A percentile compares a stretch with the other conserved stretches of the same genome.
phyloP scores from a whole-genome alignment of 1,140 invertebrate genomes.

The Drosophila carrolli region DNA sequence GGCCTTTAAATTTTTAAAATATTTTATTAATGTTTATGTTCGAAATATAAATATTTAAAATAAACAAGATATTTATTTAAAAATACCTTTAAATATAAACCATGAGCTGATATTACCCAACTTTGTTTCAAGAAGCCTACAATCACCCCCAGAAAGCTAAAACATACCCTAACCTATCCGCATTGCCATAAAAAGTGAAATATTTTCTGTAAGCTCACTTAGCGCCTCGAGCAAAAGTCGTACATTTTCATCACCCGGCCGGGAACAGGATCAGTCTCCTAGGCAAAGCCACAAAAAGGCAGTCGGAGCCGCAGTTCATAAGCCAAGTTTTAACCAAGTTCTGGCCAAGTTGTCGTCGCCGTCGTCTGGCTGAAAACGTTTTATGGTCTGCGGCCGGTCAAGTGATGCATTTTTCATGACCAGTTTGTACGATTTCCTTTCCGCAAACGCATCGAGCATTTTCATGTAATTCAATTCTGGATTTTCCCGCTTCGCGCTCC shows the following conservation, averaged over 20 bases:
- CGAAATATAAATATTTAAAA: too few species aligned
- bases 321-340: constrained; percentile 27
- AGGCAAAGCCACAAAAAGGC: constrained; percentile 16
- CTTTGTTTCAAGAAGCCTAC: not conserved
- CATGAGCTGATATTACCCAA: not conserved
- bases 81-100: too few species aligned
- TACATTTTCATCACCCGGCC: constrained; percentile 77
- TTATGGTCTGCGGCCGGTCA: constrained; percentile 57
- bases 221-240: constrained; percentile 72
- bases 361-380: constrained; percentile 62
- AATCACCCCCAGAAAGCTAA: not conserved
- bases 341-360: constrained; percentile 39
- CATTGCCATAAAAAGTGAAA: constrained; percentile 42
- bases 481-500: constrained; percentile 22
- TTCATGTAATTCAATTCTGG: constrained; percentile 80
- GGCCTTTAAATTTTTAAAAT: too few species aligned
- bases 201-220: constrained; percentile 67
- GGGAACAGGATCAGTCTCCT: constrained; percentile 49
- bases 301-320: constrained; percentile 19
- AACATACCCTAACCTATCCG: constrained; percentile 14
- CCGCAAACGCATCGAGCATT: constrained; percentile 76
- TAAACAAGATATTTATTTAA: too few species aligned
- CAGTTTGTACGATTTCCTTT: constrained; percentile 80
- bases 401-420: constrained; percentile 82
- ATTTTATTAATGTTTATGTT: too few species aligned